phyloP scores from a whole-genome alignment of 2,113 vertebrate species.

The Nestor notabilis region DNA sequence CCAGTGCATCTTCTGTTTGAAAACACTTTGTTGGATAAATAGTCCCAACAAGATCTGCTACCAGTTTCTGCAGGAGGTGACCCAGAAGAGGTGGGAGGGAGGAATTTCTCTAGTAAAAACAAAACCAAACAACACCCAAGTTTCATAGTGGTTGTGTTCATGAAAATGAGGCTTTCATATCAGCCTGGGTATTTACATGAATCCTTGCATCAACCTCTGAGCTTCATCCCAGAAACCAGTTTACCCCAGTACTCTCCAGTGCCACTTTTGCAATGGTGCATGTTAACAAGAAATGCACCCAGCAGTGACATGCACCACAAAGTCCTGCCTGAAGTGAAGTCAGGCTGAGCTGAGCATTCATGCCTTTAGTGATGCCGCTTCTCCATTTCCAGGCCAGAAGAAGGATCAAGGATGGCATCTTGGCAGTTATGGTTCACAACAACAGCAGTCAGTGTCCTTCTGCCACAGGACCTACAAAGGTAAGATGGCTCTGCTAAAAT shows the following conservation, averaged over 20 bases:
- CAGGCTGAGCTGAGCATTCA: neutral
- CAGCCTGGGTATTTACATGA: fast-evolving
- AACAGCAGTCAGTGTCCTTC: neutral
- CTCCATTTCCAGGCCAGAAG: neutral
- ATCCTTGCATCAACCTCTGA: neutral
- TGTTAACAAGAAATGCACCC: neutral
- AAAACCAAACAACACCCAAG: neutral
- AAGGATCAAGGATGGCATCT: neutral
- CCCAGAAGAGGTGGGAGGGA: neutral
- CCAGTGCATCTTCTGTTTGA: neutral
- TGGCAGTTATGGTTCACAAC: neutral
- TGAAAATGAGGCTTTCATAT: neutral
- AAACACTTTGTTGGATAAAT: neutral
- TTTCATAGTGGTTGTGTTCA: neutral
- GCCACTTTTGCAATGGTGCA: neutral
- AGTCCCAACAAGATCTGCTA: neutral
- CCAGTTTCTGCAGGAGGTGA: neutral
- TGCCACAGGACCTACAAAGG: neutral
- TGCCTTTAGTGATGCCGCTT: neutral
- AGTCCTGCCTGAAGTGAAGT: neutral
- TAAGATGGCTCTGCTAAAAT: neutral
- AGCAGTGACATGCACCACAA: neutral
- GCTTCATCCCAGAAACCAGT: neutral
- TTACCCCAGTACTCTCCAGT: neutral
- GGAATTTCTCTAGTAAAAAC: neutral